Evolutionary conservation across 1,140 invertebrate species (phyloP).

Genomic region (Drosophila tsacasi): DNA sequence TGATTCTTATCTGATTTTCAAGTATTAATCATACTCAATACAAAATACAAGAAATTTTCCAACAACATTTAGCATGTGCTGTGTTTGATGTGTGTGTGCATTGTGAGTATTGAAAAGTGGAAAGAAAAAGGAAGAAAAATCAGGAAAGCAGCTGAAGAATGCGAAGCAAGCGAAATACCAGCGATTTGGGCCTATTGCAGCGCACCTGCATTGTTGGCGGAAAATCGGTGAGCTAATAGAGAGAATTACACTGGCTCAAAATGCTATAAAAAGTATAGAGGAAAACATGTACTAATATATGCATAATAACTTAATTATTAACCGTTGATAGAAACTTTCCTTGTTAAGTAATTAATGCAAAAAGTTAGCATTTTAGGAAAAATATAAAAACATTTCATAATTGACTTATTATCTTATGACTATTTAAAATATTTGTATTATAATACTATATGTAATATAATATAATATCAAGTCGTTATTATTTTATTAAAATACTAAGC

Average conservation of each 20-base stretch:
- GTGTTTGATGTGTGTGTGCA: slow-evolving; percentile 17
- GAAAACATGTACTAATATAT: not conserved
- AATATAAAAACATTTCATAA: not conserved
- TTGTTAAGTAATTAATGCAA: too few species aligned
- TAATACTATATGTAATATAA: not conserved
- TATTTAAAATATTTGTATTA: not conserved
- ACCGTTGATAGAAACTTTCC: not conserved
- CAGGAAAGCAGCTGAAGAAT: slow-evolving; percentile 48
- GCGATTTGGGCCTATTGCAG: slow-evolving; percentile 66
- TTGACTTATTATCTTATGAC: not conserved
- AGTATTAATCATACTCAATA: slow-evolving; percentile 16
- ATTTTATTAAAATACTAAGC: too few species aligned
- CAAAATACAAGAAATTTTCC: slow-evolving; percentile 18
- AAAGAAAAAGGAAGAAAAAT: slow-evolving; percentile 18
- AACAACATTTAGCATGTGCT: slow-evolving; percentile 14
- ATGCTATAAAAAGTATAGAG: slow-evolving; percentile 9
- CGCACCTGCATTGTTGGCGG: slow-evolving; percentile 70
- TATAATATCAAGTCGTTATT: too few species aligned
- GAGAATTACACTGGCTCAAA: slow-evolving; percentile 12
- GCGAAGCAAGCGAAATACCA: slow-evolving; percentile 77
- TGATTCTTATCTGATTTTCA: not conserved
- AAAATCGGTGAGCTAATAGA: slow-evolving; percentile 76
- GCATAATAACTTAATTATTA: not conserved
- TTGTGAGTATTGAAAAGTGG: slow-evolving; percentile 24
- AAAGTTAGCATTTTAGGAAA: too few species aligned